Percentiles rank a stretch among this genome's conserved stretches.
phyloP scores from a whole-genome alignment of 2,113 vertebrate genomes.

The Spermophilus dauricus region DNA sequence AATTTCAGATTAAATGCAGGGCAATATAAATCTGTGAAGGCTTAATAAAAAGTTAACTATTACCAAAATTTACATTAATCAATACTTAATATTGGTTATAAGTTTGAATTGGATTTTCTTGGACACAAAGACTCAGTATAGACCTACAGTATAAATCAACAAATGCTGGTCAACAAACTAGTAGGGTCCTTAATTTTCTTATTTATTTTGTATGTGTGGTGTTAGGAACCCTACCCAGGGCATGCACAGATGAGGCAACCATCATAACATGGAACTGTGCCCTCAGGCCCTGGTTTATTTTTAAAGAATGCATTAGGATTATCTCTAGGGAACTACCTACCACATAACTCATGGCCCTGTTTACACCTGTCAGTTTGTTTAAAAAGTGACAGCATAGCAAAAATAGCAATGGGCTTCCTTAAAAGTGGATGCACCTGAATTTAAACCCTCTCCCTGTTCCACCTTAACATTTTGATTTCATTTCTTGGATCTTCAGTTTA shows the following conservation, averaged over 20 bases:
- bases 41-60: neutral
- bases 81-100: constrained; percentile 22
- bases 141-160: constrained; percentile 61
- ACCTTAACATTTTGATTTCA: neutral
- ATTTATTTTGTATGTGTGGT: neutral
- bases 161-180: constrained; percentile 51
- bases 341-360: neutral
- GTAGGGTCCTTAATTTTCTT: constrained; percentile 26
- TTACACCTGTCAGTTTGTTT: neutral
- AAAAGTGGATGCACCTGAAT: neutral
- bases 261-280: neutral
- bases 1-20: neutral
- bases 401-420: neutral
- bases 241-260: neutral
- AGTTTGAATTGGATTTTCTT: constrained; percentile 52
- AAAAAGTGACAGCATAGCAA: neutral
- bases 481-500: neutral
- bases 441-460: neutral
- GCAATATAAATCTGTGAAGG: neutral
- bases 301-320: neutral
- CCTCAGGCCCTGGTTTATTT: neutral
- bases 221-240: neutral
- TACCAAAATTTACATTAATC: constrained; percentile 43
- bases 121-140: neutral
- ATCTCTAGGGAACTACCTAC: neutral